Evolutionary conservation across 2,888 invertebrate species (phyloP).

Genomic region (Hyppa rectilinea): DNA sequence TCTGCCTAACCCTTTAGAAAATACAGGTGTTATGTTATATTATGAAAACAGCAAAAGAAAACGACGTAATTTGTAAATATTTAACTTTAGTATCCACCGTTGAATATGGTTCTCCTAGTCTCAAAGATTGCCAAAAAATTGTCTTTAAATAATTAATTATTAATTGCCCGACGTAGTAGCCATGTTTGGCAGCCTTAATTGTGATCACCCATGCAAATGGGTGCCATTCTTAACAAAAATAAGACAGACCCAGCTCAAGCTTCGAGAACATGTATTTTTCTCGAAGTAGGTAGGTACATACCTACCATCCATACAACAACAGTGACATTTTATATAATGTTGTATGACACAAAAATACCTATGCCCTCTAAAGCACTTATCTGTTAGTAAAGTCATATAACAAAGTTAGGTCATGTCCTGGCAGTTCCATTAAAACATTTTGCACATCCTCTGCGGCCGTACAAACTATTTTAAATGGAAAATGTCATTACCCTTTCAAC

Average conservation of each 20-base stretch:
- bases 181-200: not conserved
- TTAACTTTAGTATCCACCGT: not conserved
- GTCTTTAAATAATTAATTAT: too few species aligned
- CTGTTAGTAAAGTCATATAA: constrained; percentile 4
- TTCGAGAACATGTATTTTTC: not conserved
- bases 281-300: not conserved
- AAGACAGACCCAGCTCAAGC: not conserved
- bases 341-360: not conserved
- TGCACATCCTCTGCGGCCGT: constrained; percentile 24
- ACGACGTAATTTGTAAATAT: not conserved
- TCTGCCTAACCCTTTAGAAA: too few species aligned
- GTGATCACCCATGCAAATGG: not conserved
- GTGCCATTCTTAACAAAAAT: not conserved
- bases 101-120: not conserved
- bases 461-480: constrained; percentile 43
- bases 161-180: not conserved
- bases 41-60: not conserved
- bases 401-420: constrained; percentile 21
- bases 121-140: too few species aligned
- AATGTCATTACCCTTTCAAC: constrained; percentile 30
- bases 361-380: constrained; percentile 6
- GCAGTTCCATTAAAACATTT: constrained; percentile 30
- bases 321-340: not conserved
- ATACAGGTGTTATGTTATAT: not conserved
- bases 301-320: too few species aligned